A percentile compares a stretch with the other conserved stretches of the same genome.
phyloP scores from a whole-genome alignment of 2,797 vertebrate species.

The Chloroceryle amazona region DNA sequence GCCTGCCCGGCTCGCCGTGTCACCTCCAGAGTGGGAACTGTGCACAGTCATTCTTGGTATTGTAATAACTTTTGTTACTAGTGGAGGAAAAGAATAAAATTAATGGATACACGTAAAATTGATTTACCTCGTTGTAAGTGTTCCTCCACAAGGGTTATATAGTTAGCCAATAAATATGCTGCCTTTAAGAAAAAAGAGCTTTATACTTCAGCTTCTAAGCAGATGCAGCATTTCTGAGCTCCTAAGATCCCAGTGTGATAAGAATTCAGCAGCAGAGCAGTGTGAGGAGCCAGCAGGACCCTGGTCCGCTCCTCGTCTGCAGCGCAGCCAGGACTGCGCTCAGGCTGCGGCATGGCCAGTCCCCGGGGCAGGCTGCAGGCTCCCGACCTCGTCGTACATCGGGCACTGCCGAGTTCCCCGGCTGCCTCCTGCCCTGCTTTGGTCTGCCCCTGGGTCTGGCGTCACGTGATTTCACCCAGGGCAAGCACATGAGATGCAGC shows the following conservation, averaged over 20 bases:
- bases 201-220: background rate
- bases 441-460: background rate
- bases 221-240: background rate
- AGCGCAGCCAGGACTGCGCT: background rate
- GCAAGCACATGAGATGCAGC: background rate
- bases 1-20: background rate
- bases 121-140: background rate
- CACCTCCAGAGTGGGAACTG: background rate
- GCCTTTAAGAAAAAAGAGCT: background rate
- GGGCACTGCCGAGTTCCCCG: background rate
- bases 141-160: background rate
- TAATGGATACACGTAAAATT: background rate
- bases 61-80: background rate
- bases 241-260: background rate
- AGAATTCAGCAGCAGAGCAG: background rate
- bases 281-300: background rate
- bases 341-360: background rate
- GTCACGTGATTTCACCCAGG: background rate
- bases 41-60: constrained; percentile 1
- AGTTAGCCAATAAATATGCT: background rate
- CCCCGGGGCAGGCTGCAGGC: background rate
- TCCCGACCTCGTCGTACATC: background rate
- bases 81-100: constrained; percentile 8
- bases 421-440: background rate
- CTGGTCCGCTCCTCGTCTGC: background rate